These are phyloP conservation scores for Pseudanteris insignis DNA, from an alignment of 2,888 invertebrate species.

Conservation along the genomic window DNA sequence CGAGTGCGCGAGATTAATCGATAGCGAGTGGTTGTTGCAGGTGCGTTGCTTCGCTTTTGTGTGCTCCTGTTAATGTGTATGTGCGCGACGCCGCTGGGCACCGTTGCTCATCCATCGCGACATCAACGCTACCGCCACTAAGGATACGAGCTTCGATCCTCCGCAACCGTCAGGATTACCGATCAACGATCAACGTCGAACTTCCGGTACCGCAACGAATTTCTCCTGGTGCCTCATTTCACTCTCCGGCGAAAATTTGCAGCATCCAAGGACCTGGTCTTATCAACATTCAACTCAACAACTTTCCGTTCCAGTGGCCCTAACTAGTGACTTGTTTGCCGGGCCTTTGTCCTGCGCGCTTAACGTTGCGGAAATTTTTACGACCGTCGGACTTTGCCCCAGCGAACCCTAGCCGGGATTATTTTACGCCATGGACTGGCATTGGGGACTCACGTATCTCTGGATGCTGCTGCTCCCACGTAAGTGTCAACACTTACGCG, in stretches of 20 bases:
- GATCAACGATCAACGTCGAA: no score
- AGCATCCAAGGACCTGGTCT: no score
- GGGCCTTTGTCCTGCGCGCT: conserved; percentile 36
- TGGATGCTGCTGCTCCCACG: conserved; percentile 30
- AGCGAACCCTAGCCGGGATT: conserved; percentile 11
- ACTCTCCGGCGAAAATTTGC: background rate
- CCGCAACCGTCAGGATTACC: no score
- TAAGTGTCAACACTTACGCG: conserved; percentile 12
- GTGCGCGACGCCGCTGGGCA: conserved; percentile 1
- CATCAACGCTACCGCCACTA: background rate
- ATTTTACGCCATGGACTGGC: conserved; percentile 25
- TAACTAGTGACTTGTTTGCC: no score
- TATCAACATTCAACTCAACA: no score
- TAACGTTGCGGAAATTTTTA: conserved; percentile 19
- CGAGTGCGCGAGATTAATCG: conserved; percentile 39
- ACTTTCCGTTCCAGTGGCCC: no score
- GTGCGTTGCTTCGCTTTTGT: conserved; percentile 11
- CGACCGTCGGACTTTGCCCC: conserved; percentile 7
- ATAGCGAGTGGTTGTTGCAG: conserved; percentile 32
- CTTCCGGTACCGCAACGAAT: no score
- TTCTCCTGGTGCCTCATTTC: no score
- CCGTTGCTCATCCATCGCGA: background rate
- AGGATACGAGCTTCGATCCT: background rate
- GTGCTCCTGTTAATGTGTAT: conserved; percentile 11
- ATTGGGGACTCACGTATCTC: conserved; percentile 12